Evolutionary conservation across 2,888 invertebrate genomes (phyloP).

Genomic region (Azorinus chamasolen): DNA sequence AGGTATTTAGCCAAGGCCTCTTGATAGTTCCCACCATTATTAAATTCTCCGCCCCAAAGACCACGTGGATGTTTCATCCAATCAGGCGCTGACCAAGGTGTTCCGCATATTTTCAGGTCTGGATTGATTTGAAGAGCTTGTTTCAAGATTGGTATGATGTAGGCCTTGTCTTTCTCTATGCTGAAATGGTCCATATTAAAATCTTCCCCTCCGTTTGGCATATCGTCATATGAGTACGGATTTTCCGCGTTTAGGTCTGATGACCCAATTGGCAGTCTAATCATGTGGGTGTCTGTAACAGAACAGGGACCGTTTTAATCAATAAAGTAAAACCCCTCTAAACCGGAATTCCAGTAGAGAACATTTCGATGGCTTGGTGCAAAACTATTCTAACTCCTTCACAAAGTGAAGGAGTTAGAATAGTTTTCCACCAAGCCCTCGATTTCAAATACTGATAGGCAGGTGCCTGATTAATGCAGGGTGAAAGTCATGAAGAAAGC

Average conservation of each 20-base stretch:
- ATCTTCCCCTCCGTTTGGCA: constrained; percentile 17
- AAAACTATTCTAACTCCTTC: not conserved
- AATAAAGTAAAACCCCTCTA: not conserved
- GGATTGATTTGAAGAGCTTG: constrained; percentile 63
- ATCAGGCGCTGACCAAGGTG: constrained; percentile 63
- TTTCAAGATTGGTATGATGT: constrained; percentile 63
- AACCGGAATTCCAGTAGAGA: too few relatives aligned
- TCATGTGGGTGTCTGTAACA: constrained; percentile 55
- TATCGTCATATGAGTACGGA: constrained; percentile 62
- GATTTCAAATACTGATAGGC: too few relatives aligned
- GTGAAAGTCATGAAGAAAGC: too few relatives aligned
- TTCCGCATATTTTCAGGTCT: constrained; percentile 51
- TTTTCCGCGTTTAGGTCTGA: constrained; percentile 60
- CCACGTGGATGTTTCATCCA: constrained; percentile 63
- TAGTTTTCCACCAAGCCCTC: too few relatives aligned
- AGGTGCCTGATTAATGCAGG: too few relatives aligned
- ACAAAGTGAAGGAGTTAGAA: too few relatives aligned
- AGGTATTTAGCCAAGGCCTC: constrained; percentile 56
- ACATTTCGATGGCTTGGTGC: not conserved
- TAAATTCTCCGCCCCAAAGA: constrained; percentile 60
- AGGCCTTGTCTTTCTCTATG: constrained; percentile 54
- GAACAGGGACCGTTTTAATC: not conserved
- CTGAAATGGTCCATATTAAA: constrained; percentile 61
- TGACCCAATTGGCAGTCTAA: constrained; percentile 60
- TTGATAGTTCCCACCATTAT: constrained; percentile 40